These are phyloP conservation scores for Ischnura elegans DNA, from an alignment of 2,888 invertebrate genomes.

Conservation along the genomic window DNA sequence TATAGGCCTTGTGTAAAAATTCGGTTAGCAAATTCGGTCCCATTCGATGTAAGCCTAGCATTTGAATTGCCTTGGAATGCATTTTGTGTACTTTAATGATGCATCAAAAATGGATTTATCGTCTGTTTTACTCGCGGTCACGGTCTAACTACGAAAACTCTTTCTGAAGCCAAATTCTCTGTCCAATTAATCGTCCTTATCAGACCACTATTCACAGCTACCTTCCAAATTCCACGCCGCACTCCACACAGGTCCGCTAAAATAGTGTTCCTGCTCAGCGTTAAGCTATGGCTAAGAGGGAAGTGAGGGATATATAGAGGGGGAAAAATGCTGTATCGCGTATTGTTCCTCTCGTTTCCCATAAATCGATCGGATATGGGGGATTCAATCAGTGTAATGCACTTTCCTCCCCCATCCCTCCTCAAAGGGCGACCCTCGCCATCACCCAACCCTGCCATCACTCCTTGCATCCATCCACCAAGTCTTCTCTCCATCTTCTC, in stretches of 20 bases:
- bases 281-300: not conserved
- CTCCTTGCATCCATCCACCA: not conserved
- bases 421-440: constrained; percentile 22
- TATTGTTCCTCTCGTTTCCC: constrained; percentile 33
- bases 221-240: not conserved
- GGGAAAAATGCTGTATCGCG: not conserved
- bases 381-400: constrained; percentile 63
- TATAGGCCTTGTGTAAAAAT: too few species aligned
- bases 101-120: not conserved
- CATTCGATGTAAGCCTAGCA: too few species aligned
- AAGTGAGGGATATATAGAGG: not conserved
- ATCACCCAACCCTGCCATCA: not conserved
- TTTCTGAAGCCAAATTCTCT: not conserved
- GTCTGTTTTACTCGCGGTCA: not conserved
- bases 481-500: not conserved
- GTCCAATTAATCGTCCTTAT: not conserved
- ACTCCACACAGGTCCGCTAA: not conserved
- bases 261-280: not conserved
- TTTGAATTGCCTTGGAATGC: not conserved
- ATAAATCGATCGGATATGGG: constrained; percentile 53
- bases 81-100: not conserved
- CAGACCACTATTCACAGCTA: not conserved
- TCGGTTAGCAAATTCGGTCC: too few species aligned
- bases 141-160: not conserved
- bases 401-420: constrained; percentile 36